Percentiles rank a stretch among this genome's conserved stretches.
phyloP scores from a whole-genome alignment of 1,140 invertebrate genomes.

The Adoxophyes honmai region DNA sequence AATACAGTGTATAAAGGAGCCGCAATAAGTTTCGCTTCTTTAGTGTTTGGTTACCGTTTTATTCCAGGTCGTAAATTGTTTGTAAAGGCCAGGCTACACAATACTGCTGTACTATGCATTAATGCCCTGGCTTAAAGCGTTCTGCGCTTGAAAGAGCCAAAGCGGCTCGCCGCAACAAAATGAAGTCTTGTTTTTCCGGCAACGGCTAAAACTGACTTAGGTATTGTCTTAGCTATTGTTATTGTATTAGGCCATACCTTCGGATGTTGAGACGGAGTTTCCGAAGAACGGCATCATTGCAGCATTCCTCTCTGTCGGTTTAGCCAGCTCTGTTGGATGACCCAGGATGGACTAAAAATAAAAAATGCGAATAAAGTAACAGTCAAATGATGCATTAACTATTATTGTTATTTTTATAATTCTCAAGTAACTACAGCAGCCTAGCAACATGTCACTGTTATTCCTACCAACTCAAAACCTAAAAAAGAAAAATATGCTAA shows the following conservation, averaged over 20 bases:
- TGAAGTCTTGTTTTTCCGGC: slow-evolving; percentile 22
- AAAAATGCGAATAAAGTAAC: not conserved
- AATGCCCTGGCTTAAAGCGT: slow-evolving; percentile 19
- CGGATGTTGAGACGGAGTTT: slow-evolving; percentile 20
- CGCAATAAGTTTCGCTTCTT: too few relatives aligned
- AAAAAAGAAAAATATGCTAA: too few relatives aligned
- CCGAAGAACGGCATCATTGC: slow-evolving; percentile 22
- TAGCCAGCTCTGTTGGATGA: slow-evolving; percentile 8
- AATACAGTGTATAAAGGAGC: too few relatives aligned
- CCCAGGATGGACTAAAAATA: slow-evolving; percentile 12
- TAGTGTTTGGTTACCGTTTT: too few relatives aligned
- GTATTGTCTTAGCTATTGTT: slow-evolving; percentile 25
- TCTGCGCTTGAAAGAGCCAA: slow-evolving; percentile 4
- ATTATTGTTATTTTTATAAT: too few relatives aligned
- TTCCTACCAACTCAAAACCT: too few relatives aligned
- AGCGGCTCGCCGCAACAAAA: slow-evolving; percentile 22
- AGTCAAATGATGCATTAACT: too few relatives aligned
- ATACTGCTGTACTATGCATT: not conserved
- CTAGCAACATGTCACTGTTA: too few relatives aligned
- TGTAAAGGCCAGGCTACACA: too few relatives aligned
- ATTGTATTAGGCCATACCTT: slow-evolving; percentile 25
- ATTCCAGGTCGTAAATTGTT: too few relatives aligned
- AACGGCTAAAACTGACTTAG: too few relatives aligned
- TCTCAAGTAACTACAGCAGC: too few relatives aligned
- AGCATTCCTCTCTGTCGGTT: slow-evolving; percentile 16